A percentile compares a stretch with the other conserved stretches of the same genome.
These are phyloP conservation scores for Proisotoma minuta DNA, from an alignment of 2,888 invertebrate genomes.

Conservation along the genomic window DNA sequence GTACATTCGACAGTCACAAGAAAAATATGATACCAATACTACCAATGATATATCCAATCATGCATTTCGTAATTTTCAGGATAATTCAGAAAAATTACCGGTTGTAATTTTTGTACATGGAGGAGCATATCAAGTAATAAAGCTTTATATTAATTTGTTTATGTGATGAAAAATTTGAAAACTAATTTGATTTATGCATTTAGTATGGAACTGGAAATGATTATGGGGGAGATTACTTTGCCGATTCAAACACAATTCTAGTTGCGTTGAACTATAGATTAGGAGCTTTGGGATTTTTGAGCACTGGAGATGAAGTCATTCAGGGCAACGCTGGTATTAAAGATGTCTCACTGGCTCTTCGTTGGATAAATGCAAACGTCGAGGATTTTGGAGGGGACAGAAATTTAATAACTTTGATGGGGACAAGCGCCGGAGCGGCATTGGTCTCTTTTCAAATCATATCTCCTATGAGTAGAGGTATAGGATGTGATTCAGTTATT, in stretches of 20 bases:
- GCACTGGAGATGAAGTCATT: conserved; percentile 37
- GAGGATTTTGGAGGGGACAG: conserved; percentile 24
- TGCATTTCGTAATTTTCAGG: no score
- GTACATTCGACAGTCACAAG: not conserved
- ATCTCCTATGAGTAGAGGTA: conserved; percentile 32
- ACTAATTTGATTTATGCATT: not conserved
- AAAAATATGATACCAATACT: no score
- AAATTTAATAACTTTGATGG: conserved; percentile 19
- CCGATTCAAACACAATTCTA: conserved; percentile 25
- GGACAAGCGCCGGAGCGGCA: conserved; percentile 26
- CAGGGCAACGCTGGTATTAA: conserved; percentile 41
- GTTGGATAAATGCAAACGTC: conserved; percentile 27
- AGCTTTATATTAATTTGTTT: not conserved
- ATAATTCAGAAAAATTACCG: conserved; percentile 11
- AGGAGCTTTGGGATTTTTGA: conserved; percentile 37
- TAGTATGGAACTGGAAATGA: conserved; percentile 23
- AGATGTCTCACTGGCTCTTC: conserved; percentile 26
- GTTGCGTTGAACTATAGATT: conserved; percentile 34
- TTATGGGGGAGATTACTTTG: conserved; percentile 31
- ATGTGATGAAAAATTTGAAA: not conserved
- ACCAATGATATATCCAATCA: no score
- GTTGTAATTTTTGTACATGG: conserved; percentile 38
- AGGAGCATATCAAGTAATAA: conserved; percentile 17
- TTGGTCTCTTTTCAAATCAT: conserved; percentile 25
- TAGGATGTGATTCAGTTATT: not conserved